These are phyloP conservation scores for Hypomesus transpacificus DNA, from an alignment of 2,113 vertebrate species.

Conservation along the genomic window DNA sequence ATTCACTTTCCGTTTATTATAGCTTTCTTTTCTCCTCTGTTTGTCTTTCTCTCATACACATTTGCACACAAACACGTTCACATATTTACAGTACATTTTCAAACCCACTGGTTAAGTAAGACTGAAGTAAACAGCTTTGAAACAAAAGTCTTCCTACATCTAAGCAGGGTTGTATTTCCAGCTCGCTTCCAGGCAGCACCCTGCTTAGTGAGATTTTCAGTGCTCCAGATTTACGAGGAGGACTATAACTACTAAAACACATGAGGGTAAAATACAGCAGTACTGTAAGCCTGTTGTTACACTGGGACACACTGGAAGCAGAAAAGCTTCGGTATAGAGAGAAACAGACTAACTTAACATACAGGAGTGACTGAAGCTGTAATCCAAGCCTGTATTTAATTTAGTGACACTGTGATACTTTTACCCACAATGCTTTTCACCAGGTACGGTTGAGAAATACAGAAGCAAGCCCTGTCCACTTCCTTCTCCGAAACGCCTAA, in stretches of 20 bases:
- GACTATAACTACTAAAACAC: constrained; percentile 38
- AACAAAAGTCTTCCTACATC: background rate
- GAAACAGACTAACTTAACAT: background rate
- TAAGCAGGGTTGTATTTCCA: background rate
- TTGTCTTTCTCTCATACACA: background rate
- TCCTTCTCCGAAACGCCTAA: too few species aligned
- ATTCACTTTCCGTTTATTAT: background rate
- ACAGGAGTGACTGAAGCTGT: constrained; percentile 1
- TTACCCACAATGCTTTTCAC: too few species aligned
- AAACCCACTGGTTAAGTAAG: background rate
- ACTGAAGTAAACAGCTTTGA: background rate
- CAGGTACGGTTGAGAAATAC: too few species aligned
- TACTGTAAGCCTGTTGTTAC: constrained; percentile 22
- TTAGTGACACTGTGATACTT: background rate
- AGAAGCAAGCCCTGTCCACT: too few species aligned
- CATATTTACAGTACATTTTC: background rate
- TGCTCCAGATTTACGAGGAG: constrained; percentile 30
- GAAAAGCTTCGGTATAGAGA: background rate
- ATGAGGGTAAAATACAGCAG: background rate
- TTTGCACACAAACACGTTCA: background rate
- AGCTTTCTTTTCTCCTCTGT: background rate
- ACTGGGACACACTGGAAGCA: background rate
- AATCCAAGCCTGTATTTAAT: constrained; percentile 10
- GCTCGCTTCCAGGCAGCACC: constrained; percentile 14
- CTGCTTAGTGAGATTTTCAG: constrained; percentile 29